A percentile compares a stretch with the other conserved stretches of the same genome.
Evolutionary conservation across 2,113 vertebrate species (phyloP).

Genomic region (Anser cygnoides): DNA sequence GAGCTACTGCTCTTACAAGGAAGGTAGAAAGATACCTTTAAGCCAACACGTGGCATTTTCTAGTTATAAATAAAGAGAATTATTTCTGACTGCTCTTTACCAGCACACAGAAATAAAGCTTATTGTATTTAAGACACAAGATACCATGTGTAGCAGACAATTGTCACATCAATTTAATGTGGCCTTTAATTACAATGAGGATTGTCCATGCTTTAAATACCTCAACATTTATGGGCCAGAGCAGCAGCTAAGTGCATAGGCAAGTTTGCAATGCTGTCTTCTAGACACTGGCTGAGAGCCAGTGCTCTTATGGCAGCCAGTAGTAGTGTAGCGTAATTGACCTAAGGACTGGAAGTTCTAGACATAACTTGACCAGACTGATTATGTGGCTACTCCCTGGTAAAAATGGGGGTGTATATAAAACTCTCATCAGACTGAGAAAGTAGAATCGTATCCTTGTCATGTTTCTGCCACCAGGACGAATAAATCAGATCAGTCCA

Average conservation of each 20-base stretch:
- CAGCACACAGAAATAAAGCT: constrained; percentile 8
- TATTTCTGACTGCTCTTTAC: not conserved
- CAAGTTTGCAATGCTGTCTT: constrained; percentile 49
- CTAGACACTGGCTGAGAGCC: constrained; percentile 34
- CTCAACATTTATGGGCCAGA: constrained; percentile 43
- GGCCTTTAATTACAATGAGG: constrained; percentile 60
- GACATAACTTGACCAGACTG: not conserved
- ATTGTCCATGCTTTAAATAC: constrained; percentile 56
- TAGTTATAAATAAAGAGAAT: not conserved
- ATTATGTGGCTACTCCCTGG: not conserved
- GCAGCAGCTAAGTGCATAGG: constrained; percentile 43
- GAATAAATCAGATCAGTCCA: not conserved
- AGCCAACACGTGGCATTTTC: accelerated
- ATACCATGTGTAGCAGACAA: not conserved
- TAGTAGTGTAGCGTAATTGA: not conserved
- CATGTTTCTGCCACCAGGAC: not conserved
- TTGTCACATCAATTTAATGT: not conserved
- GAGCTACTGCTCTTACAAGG: not conserved
- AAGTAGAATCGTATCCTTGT: not conserved
- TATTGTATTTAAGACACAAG: constrained; percentile 4
- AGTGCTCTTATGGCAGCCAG: constrained; percentile 21
- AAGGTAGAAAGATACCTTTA: not conserved
- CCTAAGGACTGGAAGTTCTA: constrained; percentile 18
- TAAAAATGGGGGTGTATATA: not conserved
- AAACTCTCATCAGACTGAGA: not conserved